Evolutionary conservation across 2,888 invertebrate species (phyloP).

Genomic region (Rhingia rostrata): DNA sequence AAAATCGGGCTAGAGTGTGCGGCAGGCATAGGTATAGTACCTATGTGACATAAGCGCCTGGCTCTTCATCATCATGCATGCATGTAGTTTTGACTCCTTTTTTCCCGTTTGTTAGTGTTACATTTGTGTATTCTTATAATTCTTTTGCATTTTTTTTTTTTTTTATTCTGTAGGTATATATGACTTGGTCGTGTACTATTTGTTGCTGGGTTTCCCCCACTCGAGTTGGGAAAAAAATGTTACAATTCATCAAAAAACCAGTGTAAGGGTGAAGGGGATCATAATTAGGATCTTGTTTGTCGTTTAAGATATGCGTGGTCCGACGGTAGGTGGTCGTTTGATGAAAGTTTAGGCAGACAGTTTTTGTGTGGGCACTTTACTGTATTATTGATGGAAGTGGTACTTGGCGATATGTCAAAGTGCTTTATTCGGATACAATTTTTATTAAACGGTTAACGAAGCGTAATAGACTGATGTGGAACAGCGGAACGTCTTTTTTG

Average conservation of each 20-base stretch:
- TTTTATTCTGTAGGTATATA: not conserved
- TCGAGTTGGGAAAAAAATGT: not conserved
- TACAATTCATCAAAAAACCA: not conserved
- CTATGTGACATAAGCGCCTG: slow-evolving; percentile 73
- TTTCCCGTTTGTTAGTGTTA: slow-evolving; percentile 25
- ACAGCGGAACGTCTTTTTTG: no score
- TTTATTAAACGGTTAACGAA: no score
- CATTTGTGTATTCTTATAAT: slow-evolving; percentile 35
- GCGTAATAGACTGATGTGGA: no score
- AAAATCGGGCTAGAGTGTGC: slow-evolving; percentile 42
- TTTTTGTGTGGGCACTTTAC: slow-evolving; percentile 20
- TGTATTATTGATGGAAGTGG: slow-evolving; percentile 28
- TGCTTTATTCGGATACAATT: not conserved
- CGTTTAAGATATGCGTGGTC: slow-evolving; percentile 13
- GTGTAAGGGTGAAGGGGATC: slow-evolving; percentile 26
- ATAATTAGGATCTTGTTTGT: slow-evolving; percentile 52
- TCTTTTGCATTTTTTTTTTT: slow-evolving; percentile 12
- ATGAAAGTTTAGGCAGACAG: slow-evolving; percentile 25
- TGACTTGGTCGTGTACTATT: not conserved
- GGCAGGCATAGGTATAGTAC: slow-evolving; percentile 33
- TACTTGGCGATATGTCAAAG: slow-evolving; percentile 38
- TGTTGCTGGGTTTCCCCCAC: slow-evolving; percentile 6
- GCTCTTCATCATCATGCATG: slow-evolving; percentile 66
- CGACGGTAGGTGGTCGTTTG: slow-evolving; percentile 31
- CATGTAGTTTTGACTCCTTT: slow-evolving; percentile 68